A percentile compares a stretch with the other conserved stretches of the same genome.
These are phyloP conservation scores for Marmota flaviventris DNA, from an alignment of 2,113 vertebrate species.

Conservation along the genomic window DNA sequence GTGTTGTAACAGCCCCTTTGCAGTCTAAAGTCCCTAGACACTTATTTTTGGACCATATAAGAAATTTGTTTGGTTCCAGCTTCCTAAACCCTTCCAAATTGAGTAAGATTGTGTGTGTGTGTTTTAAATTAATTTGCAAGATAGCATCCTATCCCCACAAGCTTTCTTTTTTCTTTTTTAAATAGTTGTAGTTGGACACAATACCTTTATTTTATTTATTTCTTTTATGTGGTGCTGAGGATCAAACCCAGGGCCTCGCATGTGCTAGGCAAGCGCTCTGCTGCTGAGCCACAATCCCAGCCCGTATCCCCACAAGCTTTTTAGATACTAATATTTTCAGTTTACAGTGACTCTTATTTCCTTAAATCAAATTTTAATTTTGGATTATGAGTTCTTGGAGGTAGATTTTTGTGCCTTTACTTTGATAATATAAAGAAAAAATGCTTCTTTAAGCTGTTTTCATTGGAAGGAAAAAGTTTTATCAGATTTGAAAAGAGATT, in stretches of 20 bases:
- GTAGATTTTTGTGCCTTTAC: constrained; percentile 40
- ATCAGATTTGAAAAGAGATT: constrained; percentile 35
- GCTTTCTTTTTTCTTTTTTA: too few species aligned
- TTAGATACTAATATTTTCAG: background rate
- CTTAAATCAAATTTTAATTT: constrained; percentile 39
- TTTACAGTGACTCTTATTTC: background rate
- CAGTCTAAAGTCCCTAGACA: background rate
- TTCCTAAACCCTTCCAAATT: constrained; percentile 52
- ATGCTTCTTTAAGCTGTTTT: background rate
- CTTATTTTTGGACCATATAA: constrained; percentile 25
- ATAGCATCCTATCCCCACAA: background rate
- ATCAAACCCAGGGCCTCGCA: too few species aligned
- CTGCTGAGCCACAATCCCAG: too few species aligned
- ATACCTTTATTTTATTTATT: too few species aligned
- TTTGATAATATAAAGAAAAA: constrained; percentile 51
- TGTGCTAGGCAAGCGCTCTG: too few species aligned
- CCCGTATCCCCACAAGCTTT: background rate
- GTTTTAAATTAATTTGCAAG: background rate
- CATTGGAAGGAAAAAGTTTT: background rate
- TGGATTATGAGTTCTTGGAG: constrained; percentile 34
- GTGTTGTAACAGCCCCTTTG: background rate
- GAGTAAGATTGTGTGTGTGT: background rate
- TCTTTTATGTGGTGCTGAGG: too few species aligned
- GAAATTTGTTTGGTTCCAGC: constrained; percentile 9
- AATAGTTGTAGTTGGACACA: too few species aligned